Conservation (phyloP, 2,113 vertebrate species). For the Hyperopisus bebe region DNA sequence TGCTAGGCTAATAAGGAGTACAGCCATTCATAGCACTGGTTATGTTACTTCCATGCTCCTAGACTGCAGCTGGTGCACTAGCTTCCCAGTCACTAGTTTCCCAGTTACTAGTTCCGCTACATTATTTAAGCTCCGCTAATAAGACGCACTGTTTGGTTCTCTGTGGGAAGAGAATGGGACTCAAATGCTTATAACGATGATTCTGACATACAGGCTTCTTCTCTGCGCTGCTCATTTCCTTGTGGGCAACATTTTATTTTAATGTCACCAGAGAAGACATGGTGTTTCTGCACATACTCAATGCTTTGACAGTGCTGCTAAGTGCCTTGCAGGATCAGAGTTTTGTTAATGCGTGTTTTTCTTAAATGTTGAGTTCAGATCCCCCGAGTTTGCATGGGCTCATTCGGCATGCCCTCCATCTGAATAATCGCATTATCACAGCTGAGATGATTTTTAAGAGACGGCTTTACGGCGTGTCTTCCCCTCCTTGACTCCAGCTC, state of each 20-base stretch:
- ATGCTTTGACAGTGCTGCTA: too few relatives aligned
- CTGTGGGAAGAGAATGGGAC: background rate
- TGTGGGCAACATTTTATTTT: background rate
- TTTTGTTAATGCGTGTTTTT: slow-evolving; percentile 8
- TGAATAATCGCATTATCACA: background rate
- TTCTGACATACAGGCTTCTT: background rate
- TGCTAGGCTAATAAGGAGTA: background rate
- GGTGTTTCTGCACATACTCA: background rate
- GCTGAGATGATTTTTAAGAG: background rate
- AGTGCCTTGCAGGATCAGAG: background rate
- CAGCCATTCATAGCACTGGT: background rate
- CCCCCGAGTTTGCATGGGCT: background rate
- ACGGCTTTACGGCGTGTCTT: background rate
- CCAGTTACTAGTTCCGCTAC: background rate
- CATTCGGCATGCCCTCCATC: background rate
- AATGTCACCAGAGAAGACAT: background rate
- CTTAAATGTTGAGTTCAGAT: background rate
- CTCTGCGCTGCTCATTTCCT: background rate
- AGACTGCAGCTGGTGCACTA: background rate
- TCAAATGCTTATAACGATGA: background rate
- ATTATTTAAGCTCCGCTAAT: background rate
- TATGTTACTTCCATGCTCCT: background rate
- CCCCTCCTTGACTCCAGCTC: slow-evolving; percentile 5
- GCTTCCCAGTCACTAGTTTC: background rate
- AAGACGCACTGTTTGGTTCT: background rate